Conservation (phyloP, 2,113 vertebrate genomes). For the Coptodon bakossiorum region DNA sequence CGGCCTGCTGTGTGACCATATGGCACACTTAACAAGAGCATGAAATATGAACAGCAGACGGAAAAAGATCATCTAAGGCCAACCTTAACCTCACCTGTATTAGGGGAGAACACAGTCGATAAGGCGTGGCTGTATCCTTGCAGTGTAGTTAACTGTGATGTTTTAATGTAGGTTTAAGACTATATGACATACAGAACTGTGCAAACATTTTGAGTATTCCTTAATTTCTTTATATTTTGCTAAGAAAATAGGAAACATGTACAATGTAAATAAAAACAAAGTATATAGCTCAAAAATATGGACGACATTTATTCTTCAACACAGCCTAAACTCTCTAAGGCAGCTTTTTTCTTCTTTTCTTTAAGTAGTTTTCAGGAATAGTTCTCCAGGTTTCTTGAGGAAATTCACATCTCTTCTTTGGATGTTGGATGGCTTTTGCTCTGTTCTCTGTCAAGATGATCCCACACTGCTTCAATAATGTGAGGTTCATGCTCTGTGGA, state of each 20-base stretch:
- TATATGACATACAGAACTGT: background rate
- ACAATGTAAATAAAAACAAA: background rate
- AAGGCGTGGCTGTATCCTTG: background rate
- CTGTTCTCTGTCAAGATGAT: background rate
- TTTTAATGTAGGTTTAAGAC: background rate
- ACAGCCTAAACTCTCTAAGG: background rate
- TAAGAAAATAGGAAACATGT: background rate
- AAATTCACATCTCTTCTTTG: background rate
- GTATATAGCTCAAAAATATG: background rate
- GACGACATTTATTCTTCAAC: background rate
- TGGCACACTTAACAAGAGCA: conserved; percentile 29
- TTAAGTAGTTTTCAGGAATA: background rate
- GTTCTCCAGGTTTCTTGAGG: background rate
- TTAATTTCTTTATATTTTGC: background rate
- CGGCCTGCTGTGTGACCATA: conserved; percentile 64
- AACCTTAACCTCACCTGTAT: background rate
- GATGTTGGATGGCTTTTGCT: background rate
- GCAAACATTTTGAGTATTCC: background rate
- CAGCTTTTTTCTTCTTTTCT: background rate
- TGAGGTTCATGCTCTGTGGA: background rate
- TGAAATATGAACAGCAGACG: background rate
- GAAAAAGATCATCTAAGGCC: background rate
- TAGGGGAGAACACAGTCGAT: background rate
- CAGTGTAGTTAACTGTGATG: background rate
- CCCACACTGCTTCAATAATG: background rate